Percentiles rank a stretch among this genome's conserved stretches.
These are phyloP conservation scores for Anoplopoma fimbria DNA, from an alignment of 2,113 vertebrate species.

Conservation along the genomic window DNA sequence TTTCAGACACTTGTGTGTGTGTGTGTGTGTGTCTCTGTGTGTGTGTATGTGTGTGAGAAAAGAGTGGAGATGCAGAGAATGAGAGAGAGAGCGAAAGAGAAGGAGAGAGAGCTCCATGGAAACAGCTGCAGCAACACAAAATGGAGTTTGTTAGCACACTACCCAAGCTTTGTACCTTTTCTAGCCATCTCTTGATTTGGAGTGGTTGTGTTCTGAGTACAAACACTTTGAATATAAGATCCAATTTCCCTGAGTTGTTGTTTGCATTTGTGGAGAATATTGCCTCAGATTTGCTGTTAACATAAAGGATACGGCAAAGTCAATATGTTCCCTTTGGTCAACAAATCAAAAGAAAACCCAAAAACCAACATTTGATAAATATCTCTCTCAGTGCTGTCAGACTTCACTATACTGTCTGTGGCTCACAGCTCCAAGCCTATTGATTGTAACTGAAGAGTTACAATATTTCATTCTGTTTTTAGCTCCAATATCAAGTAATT, in stretches of 20 bases:
- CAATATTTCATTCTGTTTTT: neutral
- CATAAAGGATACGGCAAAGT: neutral
- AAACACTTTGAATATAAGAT: slow-evolving; percentile 57
- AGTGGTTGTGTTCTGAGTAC: slow-evolving; percentile 27
- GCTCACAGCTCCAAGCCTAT: neutral
- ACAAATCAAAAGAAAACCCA: slow-evolving; percentile 29
- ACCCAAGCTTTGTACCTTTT: slow-evolving; percentile 70
- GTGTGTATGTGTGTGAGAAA: slow-evolving; percentile 25
- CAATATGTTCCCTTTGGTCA: slow-evolving; percentile 9
- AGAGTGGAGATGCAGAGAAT: slow-evolving; percentile 26
- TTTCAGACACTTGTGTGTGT: slow-evolving; percentile 69
- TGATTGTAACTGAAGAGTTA: neutral
- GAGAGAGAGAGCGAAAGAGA: slow-evolving; percentile 42
- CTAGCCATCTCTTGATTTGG: slow-evolving; percentile 69
- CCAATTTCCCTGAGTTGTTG: slow-evolving; percentile 41
- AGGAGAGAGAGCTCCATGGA: slow-evolving; percentile 77
- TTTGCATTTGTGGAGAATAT: slow-evolving; percentile 39
- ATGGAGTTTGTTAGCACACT: slow-evolving; percentile 79
- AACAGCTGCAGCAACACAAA: slow-evolving; percentile 81
- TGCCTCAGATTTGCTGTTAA: slow-evolving; percentile 34
- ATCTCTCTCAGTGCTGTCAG: neutral
- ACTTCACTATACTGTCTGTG: neutral
- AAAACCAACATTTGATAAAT: slow-evolving; percentile 10
- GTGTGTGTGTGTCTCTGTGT: slow-evolving; percentile 18
- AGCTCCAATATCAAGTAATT: neutral